These are phyloP conservation scores for Hypercompe scribonia DNA, from an alignment of 2,888 invertebrate genomes.

Conservation along the genomic window DNA sequence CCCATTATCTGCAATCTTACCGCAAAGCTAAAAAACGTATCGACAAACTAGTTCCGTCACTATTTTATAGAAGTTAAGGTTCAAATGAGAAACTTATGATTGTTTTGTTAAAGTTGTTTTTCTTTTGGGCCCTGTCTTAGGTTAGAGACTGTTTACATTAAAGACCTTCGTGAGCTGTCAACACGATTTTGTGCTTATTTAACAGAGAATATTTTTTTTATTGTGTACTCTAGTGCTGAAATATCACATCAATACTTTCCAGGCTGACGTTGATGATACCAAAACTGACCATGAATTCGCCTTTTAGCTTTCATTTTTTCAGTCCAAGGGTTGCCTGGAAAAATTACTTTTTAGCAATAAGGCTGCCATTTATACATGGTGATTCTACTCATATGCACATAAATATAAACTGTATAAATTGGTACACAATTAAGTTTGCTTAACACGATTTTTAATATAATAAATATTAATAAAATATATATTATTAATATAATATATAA, in stretches of 20 bases:
- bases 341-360: no score
- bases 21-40: not conserved
- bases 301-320: no score
- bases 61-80: not conserved
- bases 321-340: no score
- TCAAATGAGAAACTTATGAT: not conserved
- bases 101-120: constrained; percentile 27
- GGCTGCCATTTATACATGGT: no score
- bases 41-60: constrained; percentile 16
- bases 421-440: no score
- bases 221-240: constrained; percentile 14
- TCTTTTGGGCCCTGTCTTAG: constrained; percentile 51
- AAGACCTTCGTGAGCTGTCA: constrained; percentile 37
- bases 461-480: no score
- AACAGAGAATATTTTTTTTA: constrained; percentile 5
- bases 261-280: constrained; percentile 14
- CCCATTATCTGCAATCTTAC: constrained; percentile 49
- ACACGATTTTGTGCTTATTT: constrained; percentile 41
- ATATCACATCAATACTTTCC: no score
- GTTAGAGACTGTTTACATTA: constrained; percentile 60
- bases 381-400: no score
- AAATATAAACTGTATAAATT: no score
- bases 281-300: no score
- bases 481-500: no score
- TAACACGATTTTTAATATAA: no score